These are phyloP conservation scores for Actinia tenebrosa DNA, from an alignment of 64 coral and sea anemone genomes.

Conservation along the genomic window DNA sequence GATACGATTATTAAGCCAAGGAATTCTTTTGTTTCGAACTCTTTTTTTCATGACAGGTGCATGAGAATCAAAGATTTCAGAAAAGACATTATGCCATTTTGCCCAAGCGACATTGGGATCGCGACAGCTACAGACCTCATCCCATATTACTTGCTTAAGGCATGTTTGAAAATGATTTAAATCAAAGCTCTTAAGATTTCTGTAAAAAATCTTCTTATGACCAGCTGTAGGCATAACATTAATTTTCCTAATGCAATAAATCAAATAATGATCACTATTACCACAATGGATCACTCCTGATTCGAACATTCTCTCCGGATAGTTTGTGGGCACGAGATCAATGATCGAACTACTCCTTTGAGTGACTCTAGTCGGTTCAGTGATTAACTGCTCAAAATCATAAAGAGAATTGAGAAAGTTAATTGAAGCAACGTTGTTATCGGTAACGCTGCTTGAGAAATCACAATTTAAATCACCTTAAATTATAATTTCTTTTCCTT, in stretches of 20 bases:
- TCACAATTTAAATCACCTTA: too few relatives aligned
- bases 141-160: neutral
- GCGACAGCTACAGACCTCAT: neutral
- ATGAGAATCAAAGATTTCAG: neutral
- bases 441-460: too few relatives aligned
- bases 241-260: neutral
- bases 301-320: neutral
- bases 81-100: neutral
- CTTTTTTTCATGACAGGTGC: neutral
- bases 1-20: too few relatives aligned
- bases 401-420: neutral
- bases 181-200: neutral
- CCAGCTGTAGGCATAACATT: neutral
- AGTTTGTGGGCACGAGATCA: slow-evolving; percentile 12
- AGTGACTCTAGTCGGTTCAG: slow-evolving; percentile 15
- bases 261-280: slow-evolving; percentile 11
- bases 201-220: neutral
- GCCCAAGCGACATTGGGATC: neutral
- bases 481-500: too few relatives aligned
- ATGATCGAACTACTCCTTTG: neutral
- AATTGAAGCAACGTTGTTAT: too few relatives aligned
- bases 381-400: slow-evolving; percentile 32
- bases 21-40: too few relatives aligned
- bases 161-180: neutral
- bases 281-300: slow-evolving; percentile 23